A percentile compares a stretch with the other conserved stretches of the same genome.
Conservation (phyloP, 2,113 vertebrate genomes). For the Ardeotis arabs region DNA sequence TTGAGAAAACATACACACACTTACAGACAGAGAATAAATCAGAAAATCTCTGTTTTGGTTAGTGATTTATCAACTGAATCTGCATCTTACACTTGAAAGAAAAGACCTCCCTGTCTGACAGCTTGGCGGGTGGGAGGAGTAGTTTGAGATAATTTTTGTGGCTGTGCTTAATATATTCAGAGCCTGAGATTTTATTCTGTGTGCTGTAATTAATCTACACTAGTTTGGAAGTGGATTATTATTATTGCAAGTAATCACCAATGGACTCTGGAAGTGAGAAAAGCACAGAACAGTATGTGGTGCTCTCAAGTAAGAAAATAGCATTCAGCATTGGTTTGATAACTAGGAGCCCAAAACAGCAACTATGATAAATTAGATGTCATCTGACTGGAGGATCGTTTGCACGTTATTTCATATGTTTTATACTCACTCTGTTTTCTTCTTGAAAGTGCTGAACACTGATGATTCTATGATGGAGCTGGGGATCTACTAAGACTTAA, state of each 20-base stretch:
- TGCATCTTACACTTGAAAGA: not conserved
- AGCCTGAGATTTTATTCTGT: not conserved
- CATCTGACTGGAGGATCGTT: not conserved
- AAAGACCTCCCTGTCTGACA: not conserved
- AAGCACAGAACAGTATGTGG: not conserved
- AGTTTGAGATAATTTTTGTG: not conserved
- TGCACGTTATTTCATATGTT: not conserved
- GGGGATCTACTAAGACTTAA: not conserved
- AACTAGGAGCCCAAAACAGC: not conserved
- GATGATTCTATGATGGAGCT: not conserved
- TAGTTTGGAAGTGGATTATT: not conserved
- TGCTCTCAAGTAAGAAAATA: not conserved
- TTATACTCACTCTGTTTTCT: not conserved
- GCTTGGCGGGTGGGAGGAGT: not conserved
- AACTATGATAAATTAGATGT: not conserved
- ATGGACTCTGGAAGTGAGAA: not conserved
- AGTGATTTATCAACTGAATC: not conserved
- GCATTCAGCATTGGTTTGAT: not conserved
- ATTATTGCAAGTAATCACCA: not conserved
- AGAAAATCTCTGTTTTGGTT: not conserved
- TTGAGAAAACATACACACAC: not conserved
- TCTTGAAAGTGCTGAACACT: not conserved
- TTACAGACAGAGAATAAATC: not conserved
- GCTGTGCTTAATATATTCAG: not conserved
- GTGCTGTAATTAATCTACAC: not conserved